Evolutionary conservation across 1,140 invertebrate species (phyloP), one percentile per base, ranked within the genome.

Genomic region (Drosophila seguyi): DNA sequence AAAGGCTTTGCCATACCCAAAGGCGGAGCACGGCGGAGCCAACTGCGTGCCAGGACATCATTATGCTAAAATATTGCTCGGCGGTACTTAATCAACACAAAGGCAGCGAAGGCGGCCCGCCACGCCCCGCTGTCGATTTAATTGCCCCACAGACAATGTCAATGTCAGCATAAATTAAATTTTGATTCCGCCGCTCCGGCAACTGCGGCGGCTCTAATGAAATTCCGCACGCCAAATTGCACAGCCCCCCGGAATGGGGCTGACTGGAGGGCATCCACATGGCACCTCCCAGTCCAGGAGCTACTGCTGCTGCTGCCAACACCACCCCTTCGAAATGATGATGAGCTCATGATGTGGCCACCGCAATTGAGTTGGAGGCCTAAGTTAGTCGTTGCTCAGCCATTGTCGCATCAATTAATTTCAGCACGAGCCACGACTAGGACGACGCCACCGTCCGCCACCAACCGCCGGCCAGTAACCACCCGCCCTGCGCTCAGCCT

Each of bases 161-260:
- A 85, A 85, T 85, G 81, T 85, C 81, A 81, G 81, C 81, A 85
- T 85, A 85, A 85, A 85, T 85, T 85, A 85, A 85, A 85, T 85
- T 85, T 85, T 85, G 81, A 85, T 85, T 85, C 80, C 57, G 69
- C 68, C 45, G 42, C 75, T 47, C 53, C 36, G 58, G 61, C 48
- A 38, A 48, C 41, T 53, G 65, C 53, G 57, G 53, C 42, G 55
- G 18, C 65, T 58, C 80, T 84, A 84, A 84, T 84, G 81, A 84
- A 84, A 84, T 84, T 84, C 72, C 72, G 56, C 58, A 62, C 65
- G 72, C 66, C 78, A 80, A 77, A 76, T 85, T 79, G 80, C 60
- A 69, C 56, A 79, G 69, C 48, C 34, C 34, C 20, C 42, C 58
- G 41, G 44, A 72, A 50, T 50, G 48, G 18, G n/a, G n/a, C 16